Percentiles rank a stretch among this genome's conserved stretches.
These are phyloP conservation scores for Megastigmus dorsalis DNA, from an alignment of 2,888 invertebrate species.

Conservation along the genomic window DNA sequence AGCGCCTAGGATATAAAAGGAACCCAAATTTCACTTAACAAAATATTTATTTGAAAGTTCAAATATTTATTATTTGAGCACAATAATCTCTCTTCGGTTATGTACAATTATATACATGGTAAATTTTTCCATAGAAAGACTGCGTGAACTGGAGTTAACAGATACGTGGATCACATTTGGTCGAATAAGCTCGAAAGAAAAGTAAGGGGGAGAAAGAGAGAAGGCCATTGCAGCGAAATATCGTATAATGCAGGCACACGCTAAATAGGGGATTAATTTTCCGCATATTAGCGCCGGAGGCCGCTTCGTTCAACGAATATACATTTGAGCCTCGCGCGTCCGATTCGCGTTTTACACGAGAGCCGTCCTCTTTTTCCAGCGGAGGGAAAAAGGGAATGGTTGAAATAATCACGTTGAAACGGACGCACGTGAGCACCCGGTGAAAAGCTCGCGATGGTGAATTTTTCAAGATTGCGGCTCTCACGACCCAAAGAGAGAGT, in stretches of 20 bases:
- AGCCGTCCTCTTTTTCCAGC: background rate
- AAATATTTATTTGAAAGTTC: no score
- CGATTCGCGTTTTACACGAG: background rate
- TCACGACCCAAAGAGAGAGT: background rate
- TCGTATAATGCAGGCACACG: background rate
- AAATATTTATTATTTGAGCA: no score
- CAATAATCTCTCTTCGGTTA: no score
- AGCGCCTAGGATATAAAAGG: no score
- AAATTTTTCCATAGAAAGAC: no score
- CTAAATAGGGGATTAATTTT: conserved; percentile 33
- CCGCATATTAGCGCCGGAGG: conserved; percentile 8
- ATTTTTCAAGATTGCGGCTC: conserved; percentile 37
- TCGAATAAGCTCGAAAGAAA: background rate
- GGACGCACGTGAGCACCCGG: background rate
- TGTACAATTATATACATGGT: no score
- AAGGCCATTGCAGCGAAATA: no score
- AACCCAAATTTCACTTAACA: no score
- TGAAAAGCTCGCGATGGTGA: conserved; percentile 31
- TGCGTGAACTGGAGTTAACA: no score
- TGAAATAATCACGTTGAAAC: background rate
- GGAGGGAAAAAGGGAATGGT: background rate
- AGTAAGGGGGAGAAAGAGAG: background rate
- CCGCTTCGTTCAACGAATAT: background rate
- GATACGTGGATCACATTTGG: no score
- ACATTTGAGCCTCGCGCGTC: background rate